phyloP scores from a whole-genome alignment of 2,113 vertebrate species.

The Tyrannus savana region DNA sequence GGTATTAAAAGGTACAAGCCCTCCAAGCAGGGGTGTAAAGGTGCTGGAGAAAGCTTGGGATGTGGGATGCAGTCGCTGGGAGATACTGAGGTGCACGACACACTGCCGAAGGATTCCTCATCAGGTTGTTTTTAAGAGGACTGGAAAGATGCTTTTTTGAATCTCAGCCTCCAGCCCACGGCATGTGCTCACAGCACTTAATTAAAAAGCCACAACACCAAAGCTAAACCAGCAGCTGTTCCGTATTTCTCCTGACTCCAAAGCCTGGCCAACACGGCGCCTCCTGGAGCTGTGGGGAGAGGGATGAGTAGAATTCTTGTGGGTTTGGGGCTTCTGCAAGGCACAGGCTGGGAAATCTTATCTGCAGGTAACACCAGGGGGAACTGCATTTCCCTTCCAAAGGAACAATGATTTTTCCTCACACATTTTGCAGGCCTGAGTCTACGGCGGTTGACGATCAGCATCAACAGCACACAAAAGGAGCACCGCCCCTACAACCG shows the following conservation, averaged over 20 bases:
- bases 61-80: neutral
- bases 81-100: neutral
- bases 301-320: neutral
- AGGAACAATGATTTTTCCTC: neutral
- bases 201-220: neutral
- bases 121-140: neutral
- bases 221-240: neutral
- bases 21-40: neutral
- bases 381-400: neutral
- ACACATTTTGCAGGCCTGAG: neutral
- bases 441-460: neutral
- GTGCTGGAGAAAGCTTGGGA: neutral
- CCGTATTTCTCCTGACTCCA: neutral
- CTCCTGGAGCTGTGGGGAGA: neutral
- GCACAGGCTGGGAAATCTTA: neutral
- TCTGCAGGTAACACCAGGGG: neutral
- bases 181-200: neutral
- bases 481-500: neutral
- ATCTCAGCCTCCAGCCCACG: neutral
- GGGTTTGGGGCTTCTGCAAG: neutral
- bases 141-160: neutral
- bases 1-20: accelerated
- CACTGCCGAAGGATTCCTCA: neutral
- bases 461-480: neutral
- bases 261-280: neutral